Base-by-base conservation (phyloP, 2,113 vertebrate species). In the Tragelaphus imberbis region DNA sequence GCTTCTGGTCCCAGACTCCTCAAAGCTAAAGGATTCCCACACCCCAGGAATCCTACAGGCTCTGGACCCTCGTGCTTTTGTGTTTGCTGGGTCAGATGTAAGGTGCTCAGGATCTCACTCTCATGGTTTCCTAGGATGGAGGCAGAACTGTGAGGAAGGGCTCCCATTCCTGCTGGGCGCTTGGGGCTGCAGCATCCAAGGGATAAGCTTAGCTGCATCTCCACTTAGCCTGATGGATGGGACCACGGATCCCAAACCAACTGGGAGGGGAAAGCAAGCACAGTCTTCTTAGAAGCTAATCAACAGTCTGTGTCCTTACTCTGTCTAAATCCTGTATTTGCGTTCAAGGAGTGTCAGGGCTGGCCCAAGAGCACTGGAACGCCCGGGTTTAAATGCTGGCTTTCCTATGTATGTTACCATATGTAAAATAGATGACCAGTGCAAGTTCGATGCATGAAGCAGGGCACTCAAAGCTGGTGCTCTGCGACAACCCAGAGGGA, bases 161-260 rank as follows among this genome's bases (percentile, higher is more conserved):
- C 80, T 88, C 9, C 33, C 1, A 5, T 3, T 1, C 36, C 55
- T 75, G 27, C 33, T 3, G 3, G 6, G 3, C 10, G 5, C n/a
- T 56, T 19, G 30, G 47, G 90, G 47, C 40, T 90, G 7, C 80
- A 82, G n/a, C 17, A 12, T 33, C 77, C 6, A 3, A 44, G 44
- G 84, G 7, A 8, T 10, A 7, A 12, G 12, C 56, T 58, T 61
- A 8, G 5, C 5, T 51, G 6, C 36, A 40, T 59, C 33, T 30
- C 40, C 51, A 9, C 30, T 2, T 0, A n/a, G 53, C 80, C 30
- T 55, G 23, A 25, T 53, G n/a, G 51, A 71, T 44, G 88, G 58
- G 53, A 71, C 44, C 58, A 12, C 4, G 0, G 36, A 49, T 40
- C 28, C 33, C 51, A 2, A 28, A 75, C 36, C 40, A 79, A 12